A percentile compares a stretch with the other conserved stretches of the same genome.
Evolutionary conservation across 2,888 invertebrate species (phyloP).

Genomic region (Mystacides longicornis): DNA sequence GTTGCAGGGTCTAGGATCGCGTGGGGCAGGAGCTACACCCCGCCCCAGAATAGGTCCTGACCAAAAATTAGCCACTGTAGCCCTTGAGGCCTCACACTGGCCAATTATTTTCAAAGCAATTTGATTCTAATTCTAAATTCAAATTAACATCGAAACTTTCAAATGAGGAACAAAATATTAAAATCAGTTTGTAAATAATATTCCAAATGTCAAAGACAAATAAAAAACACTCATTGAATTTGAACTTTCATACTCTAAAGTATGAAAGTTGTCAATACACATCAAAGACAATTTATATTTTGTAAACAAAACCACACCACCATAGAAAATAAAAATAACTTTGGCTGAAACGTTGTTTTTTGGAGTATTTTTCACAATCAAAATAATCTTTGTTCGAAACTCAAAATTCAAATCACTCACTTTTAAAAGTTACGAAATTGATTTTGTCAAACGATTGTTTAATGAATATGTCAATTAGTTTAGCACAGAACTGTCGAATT

Average conservation of each 20-base stretch:
- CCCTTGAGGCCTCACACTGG: slow-evolving; percentile 8
- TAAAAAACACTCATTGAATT: no score
- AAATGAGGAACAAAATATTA: no score
- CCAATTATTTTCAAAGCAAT: no score
- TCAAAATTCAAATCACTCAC: background rate
- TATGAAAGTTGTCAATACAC: no score
- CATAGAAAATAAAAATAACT: background rate
- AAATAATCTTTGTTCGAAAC: background rate
- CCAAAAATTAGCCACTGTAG: slow-evolving; percentile 35
- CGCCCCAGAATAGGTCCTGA: slow-evolving; percentile 50
- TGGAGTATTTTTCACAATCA: background rate
- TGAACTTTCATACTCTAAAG: no score
- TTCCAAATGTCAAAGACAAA: no score
- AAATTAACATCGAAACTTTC: no score
- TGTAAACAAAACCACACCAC: background rate
- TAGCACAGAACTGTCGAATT: background rate
- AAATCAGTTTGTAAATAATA: no score
- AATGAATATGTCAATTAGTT: slow-evolving; percentile 1
- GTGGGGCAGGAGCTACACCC: slow-evolving; percentile 46
- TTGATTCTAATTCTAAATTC: no score
- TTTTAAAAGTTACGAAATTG: background rate
- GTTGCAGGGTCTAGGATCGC: slow-evolving; percentile 49
- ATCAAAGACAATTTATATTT: no score
- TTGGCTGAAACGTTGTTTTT: slow-evolving; percentile 1
- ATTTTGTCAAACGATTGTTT: background rate